phyloP scores from a whole-genome alignment of 1,140 invertebrate genomes.

The Eueides isabella region DNA sequence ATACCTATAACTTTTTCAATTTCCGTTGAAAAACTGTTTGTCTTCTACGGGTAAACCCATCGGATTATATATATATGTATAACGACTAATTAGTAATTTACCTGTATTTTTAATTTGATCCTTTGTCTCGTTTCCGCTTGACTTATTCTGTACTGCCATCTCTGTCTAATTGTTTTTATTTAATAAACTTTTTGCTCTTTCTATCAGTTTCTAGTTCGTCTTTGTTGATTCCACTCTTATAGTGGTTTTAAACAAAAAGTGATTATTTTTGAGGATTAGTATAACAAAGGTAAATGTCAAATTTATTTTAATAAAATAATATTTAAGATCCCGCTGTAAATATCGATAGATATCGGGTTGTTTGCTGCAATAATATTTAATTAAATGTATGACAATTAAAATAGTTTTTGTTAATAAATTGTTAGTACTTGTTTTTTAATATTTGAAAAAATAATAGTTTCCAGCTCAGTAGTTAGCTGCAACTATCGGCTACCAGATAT shows the following conservation, averaged over 20 bases:
- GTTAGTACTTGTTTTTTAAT: no score
- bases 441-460: no score
- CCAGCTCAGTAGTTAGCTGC: no score
- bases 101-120: conserved; percentile 30
- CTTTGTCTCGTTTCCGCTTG: neutral
- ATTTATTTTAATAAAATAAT: neutral
- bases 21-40: conserved; percentile 22
- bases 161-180: conserved; percentile 29
- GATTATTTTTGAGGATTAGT: neutral
- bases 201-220: conserved; percentile 20
- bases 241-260: neutral
- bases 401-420: no score
- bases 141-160: neutral
- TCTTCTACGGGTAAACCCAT: conserved; percentile 31
- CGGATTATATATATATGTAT: conserved; percentile 14
- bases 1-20: neutral
- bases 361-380: no score
- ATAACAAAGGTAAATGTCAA: neutral
- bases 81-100: conserved; percentile 35
- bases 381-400: no score
- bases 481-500: no score
- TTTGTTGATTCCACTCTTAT: neutral
- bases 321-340: no score
- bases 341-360: no score
- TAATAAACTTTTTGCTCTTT: conserved; percentile 24